Evolutionary conservation across 2,797 vertebrate species (phyloP), one percentile per base, ranked within the genome.

Genomic region (Sebastes minor): DNA sequence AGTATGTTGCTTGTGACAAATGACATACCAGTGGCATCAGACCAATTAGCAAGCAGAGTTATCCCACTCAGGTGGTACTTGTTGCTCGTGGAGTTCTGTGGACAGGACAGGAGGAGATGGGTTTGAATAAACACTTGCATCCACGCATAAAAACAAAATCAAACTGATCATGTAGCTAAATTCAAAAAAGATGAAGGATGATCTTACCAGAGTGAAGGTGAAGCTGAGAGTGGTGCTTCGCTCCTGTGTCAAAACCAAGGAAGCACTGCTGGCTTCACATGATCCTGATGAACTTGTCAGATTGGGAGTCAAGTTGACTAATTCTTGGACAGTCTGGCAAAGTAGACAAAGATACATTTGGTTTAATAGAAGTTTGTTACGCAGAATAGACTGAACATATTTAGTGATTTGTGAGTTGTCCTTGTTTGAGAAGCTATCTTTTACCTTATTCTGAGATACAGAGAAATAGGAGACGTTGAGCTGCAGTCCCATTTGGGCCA

Each of bases 391-490:
- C 4, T 28, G 16, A 49, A 23, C 14, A 33, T 8, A 10, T 33
- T 10, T 9, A n/a, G 66, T 1, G 5, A 4, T 27, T 52, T 13
- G 12, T 65, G 42, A 30, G 16, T 12, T 27, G 22, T 16, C 4
- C 1, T 11, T 30, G 11, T 7, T 27, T 3, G 6, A 27, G 0
- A 53, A 32, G 14, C 30, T 73, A 33, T 14, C 5, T 6, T 22
- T 92, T 86, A 96, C 96, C 94, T 96, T 95, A 64, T 95, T 94
- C 72, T 92, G 90, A 23, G 93, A 84, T 1, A 2, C 46, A 30
- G 95, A 95, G n/a, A 82, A 10, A 55, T 96, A 97, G 75, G 96
- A 97, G 85, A 99, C 30, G 57, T 98, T 98, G 82, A 99, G 95
- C 93, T 99, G 98, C 79, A 99, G 91, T 23, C 96, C 96, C 95